These are phyloP conservation scores for Boleophthalmus pectinirostris DNA, from an alignment of 2,113 vertebrate genomes.

Conservation along the genomic window DNA sequence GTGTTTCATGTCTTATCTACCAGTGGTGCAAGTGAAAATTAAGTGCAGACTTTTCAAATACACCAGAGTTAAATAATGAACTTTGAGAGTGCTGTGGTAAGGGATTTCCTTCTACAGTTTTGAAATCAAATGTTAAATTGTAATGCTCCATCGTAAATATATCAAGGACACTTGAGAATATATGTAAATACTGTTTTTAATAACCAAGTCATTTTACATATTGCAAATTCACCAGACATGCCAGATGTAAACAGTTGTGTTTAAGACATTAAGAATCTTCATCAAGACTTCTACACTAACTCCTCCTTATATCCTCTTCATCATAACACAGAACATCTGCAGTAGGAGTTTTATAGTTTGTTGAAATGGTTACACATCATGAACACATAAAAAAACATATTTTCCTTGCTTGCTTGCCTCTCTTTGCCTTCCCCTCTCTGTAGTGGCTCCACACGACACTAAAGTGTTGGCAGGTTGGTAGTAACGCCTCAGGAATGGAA, in stretches of 20 bases:
- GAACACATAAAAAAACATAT: slow-evolving; percentile 30
- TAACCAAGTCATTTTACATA: no score
- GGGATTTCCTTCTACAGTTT: neutral
- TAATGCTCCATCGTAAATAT: neutral
- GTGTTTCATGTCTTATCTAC: slow-evolving; percentile 24
- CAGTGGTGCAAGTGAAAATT: neutral
- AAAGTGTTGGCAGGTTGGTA: slow-evolving; percentile 49
- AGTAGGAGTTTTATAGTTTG: slow-evolving; percentile 32
- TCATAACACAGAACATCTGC: neutral
- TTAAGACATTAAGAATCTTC: neutral
- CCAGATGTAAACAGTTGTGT: neutral
- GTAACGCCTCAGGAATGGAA: slow-evolving; percentile 58
- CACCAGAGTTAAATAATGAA: neutral
- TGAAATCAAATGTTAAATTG: neutral
- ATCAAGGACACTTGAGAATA: neutral
- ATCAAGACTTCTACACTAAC: neutral
- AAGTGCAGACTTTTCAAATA: slow-evolving; percentile 1
- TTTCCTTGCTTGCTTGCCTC: slow-evolving; percentile 7
- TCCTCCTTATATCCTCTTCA: neutral
- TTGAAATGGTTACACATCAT: slow-evolving; percentile 27
- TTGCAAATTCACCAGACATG: neutral
- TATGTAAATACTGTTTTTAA: neutral
- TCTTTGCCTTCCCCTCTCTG: slow-evolving; percentile 15
- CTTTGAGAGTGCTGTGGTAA: neutral
- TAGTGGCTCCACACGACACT: slow-evolving; percentile 43